phyloP scores from a whole-genome alignment of 2,797 vertebrate species.

The Anguilla obscura region DNA sequence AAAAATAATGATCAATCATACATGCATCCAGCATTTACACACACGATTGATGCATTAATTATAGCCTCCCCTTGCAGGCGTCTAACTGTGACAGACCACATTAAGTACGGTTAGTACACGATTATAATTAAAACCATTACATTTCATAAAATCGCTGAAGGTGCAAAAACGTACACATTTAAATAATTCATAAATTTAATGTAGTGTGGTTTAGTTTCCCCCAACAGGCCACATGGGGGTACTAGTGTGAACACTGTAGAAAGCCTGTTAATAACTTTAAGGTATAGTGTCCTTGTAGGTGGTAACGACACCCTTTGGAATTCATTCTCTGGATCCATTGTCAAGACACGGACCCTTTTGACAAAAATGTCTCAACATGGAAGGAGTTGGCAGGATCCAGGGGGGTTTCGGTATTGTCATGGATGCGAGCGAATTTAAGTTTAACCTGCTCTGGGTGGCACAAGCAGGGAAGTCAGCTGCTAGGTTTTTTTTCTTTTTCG shows the following conservation, averaged over 20 bases:
- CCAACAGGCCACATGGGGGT: neutral
- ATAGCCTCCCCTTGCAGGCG: neutral
- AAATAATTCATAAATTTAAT: neutral
- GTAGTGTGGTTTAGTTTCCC: neutral
- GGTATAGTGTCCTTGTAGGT: neutral
- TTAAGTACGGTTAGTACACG: neutral
- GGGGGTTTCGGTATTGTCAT: neutral
- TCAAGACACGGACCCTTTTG: neutral
- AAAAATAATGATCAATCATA: neutral
- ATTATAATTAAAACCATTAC: neutral
- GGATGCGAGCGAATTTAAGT: neutral
- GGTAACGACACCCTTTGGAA: neutral
- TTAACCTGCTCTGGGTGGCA: neutral
- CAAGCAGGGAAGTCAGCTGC: neutral
- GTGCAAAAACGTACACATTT: neutral
- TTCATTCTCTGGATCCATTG: neutral
- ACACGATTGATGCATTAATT: neutral
- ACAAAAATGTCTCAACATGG: no score
- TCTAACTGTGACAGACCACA: neutral
- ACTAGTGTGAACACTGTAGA: slow-evolving; percentile 5
- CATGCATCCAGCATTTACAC: neutral
- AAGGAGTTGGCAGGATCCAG: neutral
- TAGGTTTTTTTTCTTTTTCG: neutral
- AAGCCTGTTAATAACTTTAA: neutral
- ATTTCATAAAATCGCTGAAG: neutral